Evolutionary conservation across 2,888 invertebrate species (phyloP).

Genomic region (Rhagium mordax): DNA sequence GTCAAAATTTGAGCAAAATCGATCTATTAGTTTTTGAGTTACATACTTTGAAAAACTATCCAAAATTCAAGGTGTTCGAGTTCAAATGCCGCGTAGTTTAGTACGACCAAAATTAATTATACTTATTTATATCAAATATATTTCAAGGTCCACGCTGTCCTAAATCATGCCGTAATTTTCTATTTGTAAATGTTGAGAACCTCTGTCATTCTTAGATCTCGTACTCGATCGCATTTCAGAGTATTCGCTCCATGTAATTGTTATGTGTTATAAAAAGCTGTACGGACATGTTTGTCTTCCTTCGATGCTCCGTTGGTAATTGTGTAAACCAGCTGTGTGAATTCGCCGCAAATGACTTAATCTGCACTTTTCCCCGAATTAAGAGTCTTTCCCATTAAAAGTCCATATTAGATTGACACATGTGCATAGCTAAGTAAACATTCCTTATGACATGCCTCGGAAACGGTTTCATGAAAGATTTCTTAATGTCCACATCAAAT

Average conservation of each 20-base stretch:
- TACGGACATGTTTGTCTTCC: slow-evolving; percentile 63
- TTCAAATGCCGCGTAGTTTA: no score
- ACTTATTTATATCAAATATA: no score
- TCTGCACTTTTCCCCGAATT: slow-evolving; percentile 62
- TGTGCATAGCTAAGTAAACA: slow-evolving; percentile 17
- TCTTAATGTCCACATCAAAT: slow-evolving; percentile 13
- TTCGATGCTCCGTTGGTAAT: slow-evolving; percentile 59
- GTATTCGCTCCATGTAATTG: slow-evolving; percentile 62
- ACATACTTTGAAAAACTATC: no score
- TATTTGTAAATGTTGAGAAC: slow-evolving; percentile 24
- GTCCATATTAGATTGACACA: slow-evolving; percentile 39
- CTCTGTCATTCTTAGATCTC: slow-evolving; percentile 30
- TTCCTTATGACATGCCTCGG: neutral
- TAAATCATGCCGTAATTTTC: neutral
- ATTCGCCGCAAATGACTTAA: slow-evolving; percentile 65
- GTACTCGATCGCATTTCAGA: slow-evolving; percentile 55
- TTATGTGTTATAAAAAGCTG: slow-evolving; percentile 65
- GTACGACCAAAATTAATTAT: no score
- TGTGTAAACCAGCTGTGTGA: slow-evolving; percentile 63
- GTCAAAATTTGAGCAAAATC: no score
- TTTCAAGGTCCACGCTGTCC: no score
- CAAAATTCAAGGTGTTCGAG: no score
- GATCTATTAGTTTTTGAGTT: no score
- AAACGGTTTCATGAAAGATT: slow-evolving; percentile 20
- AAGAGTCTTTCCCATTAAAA: slow-evolving; percentile 45